Percentiles rank a stretch among this genome's conserved stretches.
Conservation (phyloP, 1,140 invertebrate genomes). For the Proales similis region DNA sequence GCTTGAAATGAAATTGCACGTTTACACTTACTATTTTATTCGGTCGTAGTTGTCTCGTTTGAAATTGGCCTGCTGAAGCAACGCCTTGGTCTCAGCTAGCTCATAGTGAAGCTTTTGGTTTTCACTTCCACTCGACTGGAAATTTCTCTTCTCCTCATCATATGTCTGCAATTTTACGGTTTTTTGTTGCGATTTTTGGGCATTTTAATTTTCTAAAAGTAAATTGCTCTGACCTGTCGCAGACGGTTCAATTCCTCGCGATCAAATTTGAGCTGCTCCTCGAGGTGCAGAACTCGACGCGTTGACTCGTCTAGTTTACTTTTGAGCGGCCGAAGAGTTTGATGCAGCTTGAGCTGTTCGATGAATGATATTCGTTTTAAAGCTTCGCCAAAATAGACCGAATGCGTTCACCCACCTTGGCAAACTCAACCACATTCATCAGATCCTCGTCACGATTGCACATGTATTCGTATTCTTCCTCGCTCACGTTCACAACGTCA, state of each 20-base stretch:
- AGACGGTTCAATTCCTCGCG: conserved; percentile 7
- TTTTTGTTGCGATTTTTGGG: not conserved
- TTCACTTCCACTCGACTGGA: conserved; percentile 15
- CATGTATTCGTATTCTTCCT: conserved; percentile 49
- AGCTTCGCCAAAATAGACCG: not conserved
- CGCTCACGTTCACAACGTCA: conserved; percentile 46
- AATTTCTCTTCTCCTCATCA: conserved; percentile 22
- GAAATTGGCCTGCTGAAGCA: conserved; percentile 47
- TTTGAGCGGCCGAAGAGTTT: conserved; percentile 22
- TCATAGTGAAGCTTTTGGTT: conserved; percentile 44
- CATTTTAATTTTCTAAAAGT: not conserved
- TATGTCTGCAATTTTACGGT: conserved; percentile 13
- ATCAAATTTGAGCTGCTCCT: conserved; percentile 25
- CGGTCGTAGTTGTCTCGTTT: conserved; percentile 51
- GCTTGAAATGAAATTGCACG: conserved; percentile 12
- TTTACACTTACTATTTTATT: conserved; percentile 45
- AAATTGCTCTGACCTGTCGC: conserved; percentile 19
- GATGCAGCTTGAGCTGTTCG: conserved; percentile 18
- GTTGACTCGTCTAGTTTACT: conserved; percentile 19
- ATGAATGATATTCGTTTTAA: not conserved
- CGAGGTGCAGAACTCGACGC: conserved; percentile 6
- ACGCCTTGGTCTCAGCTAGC: conserved; percentile 43
- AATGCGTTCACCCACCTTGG: conserved; percentile 45
- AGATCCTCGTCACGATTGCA: conserved; percentile 44
- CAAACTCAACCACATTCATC: conserved; percentile 50